Percentiles rank a stretch among this genome's conserved stretches.
phyloP scores from a whole-genome alignment of 92 coral and sea anemone genomes.

The Actinernus sp. region DNA sequence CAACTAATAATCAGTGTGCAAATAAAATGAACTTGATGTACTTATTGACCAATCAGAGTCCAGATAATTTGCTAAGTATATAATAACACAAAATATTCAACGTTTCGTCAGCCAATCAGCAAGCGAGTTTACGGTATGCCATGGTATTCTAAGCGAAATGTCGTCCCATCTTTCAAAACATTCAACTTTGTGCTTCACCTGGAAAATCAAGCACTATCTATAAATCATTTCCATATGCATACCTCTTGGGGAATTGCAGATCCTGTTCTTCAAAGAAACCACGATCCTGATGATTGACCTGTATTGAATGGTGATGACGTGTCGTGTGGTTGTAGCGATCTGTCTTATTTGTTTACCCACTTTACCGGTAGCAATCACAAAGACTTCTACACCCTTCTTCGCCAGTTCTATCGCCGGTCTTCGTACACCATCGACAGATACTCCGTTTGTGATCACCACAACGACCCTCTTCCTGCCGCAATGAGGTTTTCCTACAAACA shows the following conservation, averaged over 20 bases:
- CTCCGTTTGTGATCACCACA: constrained; percentile 29
- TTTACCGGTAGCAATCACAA: constrained; percentile 19
- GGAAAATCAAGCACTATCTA: too few species aligned
- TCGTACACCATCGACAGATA: constrained; percentile 25
- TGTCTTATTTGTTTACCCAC: neutral
- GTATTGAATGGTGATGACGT: neutral
- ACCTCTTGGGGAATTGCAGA: constrained; percentile 20
- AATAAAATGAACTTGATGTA: too few species aligned
- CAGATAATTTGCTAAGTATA: too few species aligned
- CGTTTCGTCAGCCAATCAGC: too few species aligned
- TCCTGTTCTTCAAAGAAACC: constrained; percentile 1
- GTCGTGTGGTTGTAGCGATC: constrained; percentile 14
- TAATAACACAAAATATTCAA: too few species aligned
- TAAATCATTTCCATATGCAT: too few species aligned
- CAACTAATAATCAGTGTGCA: too few species aligned
- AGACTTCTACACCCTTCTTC: constrained; percentile 39
- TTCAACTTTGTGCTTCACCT: too few species aligned
- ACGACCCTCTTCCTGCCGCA: constrained; percentile 49
- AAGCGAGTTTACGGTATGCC: too few species aligned
- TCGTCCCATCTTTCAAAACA: too few species aligned
- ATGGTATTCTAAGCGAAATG: too few species aligned
- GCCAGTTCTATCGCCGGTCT: constrained; percentile 28
- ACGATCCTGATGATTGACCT: neutral
- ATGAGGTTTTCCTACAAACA: constrained; percentile 36
- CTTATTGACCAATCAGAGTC: too few species aligned